Conservation (phyloP, 2,113 vertebrate species). For the Vulpes vulpes region DNA sequence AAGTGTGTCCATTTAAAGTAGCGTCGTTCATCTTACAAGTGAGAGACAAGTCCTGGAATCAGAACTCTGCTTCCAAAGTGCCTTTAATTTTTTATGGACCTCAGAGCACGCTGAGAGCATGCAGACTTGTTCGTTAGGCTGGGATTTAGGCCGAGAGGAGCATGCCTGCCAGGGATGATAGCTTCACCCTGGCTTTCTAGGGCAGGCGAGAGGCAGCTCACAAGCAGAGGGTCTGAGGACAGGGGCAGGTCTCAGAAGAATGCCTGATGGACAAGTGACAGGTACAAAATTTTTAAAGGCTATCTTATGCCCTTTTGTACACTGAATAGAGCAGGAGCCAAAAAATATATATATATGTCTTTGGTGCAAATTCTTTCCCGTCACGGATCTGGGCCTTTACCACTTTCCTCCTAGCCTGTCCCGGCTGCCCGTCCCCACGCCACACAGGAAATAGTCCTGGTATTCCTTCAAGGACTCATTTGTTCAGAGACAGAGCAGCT, state of each 20-base stretch:
- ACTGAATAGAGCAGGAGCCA: neutral
- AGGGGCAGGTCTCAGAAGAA: neutral
- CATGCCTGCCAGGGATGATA: neutral
- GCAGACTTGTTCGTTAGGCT: neutral
- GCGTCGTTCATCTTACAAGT: neutral
- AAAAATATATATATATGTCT: neutral
- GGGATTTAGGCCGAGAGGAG: neutral
- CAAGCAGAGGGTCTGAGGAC: neutral
- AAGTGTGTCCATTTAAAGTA: neutral
- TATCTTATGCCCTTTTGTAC: neutral
- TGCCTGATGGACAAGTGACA: neutral
- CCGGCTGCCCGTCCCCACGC: accelerated
- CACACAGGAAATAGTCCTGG: neutral
- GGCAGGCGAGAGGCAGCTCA: neutral
- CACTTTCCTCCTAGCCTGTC: neutral
- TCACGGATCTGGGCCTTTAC: neutral
- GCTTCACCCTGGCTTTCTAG: neutral
- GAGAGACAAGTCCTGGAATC: neutral
- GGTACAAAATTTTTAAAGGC: neutral
- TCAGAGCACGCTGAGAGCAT: neutral
- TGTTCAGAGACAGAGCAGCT: constrained; percentile 36
- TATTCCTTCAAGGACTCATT: neutral
- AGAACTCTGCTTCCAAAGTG: neutral
- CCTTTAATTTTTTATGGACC: neutral
- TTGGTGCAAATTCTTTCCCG: neutral